Base-by-base conservation (phyloP, 2,797 vertebrate genomes). In the Nasua narica region DNA sequence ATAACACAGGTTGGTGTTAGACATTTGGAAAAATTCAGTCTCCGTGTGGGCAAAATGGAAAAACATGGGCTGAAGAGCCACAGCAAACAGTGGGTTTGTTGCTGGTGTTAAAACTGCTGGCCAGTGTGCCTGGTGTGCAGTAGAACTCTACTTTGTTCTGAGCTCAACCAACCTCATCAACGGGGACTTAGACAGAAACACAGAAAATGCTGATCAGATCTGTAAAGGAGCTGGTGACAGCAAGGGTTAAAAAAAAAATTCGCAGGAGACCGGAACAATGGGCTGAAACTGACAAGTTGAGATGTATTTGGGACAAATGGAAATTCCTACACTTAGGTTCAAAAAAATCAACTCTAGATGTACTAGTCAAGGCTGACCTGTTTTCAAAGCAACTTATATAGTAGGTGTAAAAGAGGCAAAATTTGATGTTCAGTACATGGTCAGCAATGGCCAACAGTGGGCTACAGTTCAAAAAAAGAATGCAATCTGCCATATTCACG, bases 311-410 rank as follows among this genome's bases (percentile, higher is more conserved):
- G 82, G 83, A 89, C 74, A 91, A 94, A 87, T 84, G 69, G 81
- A 94, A 93, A 92, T 96, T 72, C 58, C 27, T 86, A 81, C 4
- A 72, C 58, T 83, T 92, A 37, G 7, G 18, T 88, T 90, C 2
- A 60, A 91, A 91, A 89, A 74, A n/a, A 76, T 50, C 69, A 70
- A 32, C 52, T 91, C 52, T 52, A 84, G 21, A 89, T 96, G 82
- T 87, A 88, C 60, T 84, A 92, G 83, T 62, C 35, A 91, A 94
- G 86, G 74, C 76, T 52, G 46, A 69, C 58, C 77, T 78, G 65
- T 91, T 97, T 87, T 83, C 72, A 96, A 90, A 81, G 76, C 72
- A 84, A 69, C 93, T 93, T 95, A 84, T 74, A 77, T 12, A 27
- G 58, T 14, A 81, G 77, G 65, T 74, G 4, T 84, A 87, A 84